These are phyloP conservation scores for Saxidomus purpurata DNA, from an alignment of 1,140 invertebrate genomes.

Conservation along the genomic window DNA sequence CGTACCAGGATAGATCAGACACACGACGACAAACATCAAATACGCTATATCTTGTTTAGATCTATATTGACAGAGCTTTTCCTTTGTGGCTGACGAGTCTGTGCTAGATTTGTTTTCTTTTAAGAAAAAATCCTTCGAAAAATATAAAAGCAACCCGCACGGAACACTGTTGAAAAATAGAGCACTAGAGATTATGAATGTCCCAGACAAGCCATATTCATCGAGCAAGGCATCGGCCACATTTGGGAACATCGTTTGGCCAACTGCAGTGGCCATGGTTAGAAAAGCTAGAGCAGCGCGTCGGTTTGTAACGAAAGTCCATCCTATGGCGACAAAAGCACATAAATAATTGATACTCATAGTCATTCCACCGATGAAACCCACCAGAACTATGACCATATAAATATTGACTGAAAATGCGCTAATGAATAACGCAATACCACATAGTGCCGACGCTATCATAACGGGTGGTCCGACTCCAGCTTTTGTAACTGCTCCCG, in stretches of 20 bases:
- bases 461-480: constrained; percentile 41
- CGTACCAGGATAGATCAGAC: constrained; percentile 31
- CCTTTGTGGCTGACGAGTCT: neutral
- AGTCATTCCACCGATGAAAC: constrained; percentile 27
- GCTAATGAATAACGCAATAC: constrained; percentile 7
- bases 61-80: constrained; percentile 38
- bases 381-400: constrained; percentile 39
- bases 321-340: constrained; percentile 51
- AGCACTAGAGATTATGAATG: constrained; percentile 23
- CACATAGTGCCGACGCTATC: constrained; percentile 13
- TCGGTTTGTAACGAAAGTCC: constrained; percentile 37
- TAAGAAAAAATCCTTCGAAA: constrained; percentile 14
- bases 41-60: constrained; percentile 53
- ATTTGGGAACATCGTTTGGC: constrained; percentile 13
- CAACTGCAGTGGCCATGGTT: constrained; percentile 49
- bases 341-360: constrained; percentile 57
- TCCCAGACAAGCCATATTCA: constrained; percentile 9
- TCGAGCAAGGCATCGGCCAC: neutral
- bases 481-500: neutral
- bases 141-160: constrained; percentile 42
- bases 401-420: constrained; percentile 52
- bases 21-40: constrained; percentile 34
- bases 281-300: constrained; percentile 29
- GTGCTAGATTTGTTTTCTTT: neutral
- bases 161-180: constrained; percentile 34